phyloP scores from a whole-genome alignment of 2,888 invertebrate species.

The Tolmerus cingulatus region DNA sequence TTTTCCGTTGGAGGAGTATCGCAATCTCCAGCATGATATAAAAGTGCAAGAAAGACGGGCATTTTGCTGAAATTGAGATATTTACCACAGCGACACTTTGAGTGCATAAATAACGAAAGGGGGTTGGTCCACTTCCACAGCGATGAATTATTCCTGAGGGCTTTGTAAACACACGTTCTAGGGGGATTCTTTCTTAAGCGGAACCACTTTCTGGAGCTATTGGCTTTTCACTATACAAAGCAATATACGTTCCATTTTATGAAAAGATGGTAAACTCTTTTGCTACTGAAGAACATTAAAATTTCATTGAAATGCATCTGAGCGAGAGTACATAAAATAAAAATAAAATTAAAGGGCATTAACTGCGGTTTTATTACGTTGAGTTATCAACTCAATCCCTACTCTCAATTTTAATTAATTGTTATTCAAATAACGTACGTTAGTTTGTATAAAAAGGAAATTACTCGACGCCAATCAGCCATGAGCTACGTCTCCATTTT shows the following conservation, averaged over 20 bases:
- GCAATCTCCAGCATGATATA: constrained; percentile 11
- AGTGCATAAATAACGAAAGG: background rate
- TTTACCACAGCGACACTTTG: background rate
- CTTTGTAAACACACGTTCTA: background rate
- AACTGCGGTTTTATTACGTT: background rate
- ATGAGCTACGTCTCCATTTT: background rate
- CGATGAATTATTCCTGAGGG: background rate
- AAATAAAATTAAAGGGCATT: background rate
- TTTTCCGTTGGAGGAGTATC: constrained; percentile 13
- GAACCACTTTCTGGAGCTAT: background rate
- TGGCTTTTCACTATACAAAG: background rate
- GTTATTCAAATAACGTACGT: background rate
- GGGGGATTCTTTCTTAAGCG: background rate
- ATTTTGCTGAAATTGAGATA: background rate
- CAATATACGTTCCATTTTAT: background rate
- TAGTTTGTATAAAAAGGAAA: background rate
- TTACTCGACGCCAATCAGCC: background rate
- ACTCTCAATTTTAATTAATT: background rate
- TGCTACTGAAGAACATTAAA: background rate
- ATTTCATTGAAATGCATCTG: background rate
- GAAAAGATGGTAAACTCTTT: background rate
- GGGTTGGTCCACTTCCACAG: background rate
- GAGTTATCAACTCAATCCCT: background rate
- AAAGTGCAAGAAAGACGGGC: background rate
- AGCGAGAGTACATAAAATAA: background rate